Base-by-base conservation (phyloP, 2,888 invertebrate genomes). In the Trileptium ribeirensis region DNA sequence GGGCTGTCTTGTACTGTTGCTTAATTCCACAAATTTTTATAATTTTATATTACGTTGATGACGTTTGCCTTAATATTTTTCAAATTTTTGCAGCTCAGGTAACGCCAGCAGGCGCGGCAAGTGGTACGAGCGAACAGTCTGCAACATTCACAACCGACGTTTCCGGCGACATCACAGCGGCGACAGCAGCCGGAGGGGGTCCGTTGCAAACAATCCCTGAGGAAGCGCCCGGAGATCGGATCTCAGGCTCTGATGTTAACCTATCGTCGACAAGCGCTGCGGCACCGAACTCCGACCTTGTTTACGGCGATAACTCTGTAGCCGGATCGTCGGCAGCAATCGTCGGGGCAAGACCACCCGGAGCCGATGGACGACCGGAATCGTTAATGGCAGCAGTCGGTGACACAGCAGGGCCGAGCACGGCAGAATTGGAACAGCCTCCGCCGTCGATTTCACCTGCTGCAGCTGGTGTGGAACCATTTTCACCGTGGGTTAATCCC, bases 361-460 rank as follows among this genome's bases (percentile, higher is more conserved):
- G 74, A 8, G 74, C 74, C 8, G 74, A 36, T 70, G 74, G 8
- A 34, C 8, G 34, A 19, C 8, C 74, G 8, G 74, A 19, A 19
- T 19, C 8, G 8, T 15, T 36, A n/a, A 8, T 8, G 74, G 74
- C 33, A 15, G 74, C 8, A 51, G 51, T 33, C 29, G 74, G 34
- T 8, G 74, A 70, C n/a, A n/a, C 3, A 8, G 74, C 29, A 8
- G 74, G 3, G 3, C 8, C 74, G 8, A n/a, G 31, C 3, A n/a
- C 3, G 8, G 15, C 15, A 33, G 34, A 70, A 8, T 33, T 70
- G 31, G 8, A 3, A n/a, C 31, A 36, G n/a, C 77, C 77, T n/a
- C 77, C 77, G 39, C 77, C 77, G 37, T 75, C 77, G n/a, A n/a
- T 75, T 8, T 75, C 77, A n/a, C 77, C 77, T 39, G 51, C 51